Percentiles rank a stretch among this genome's conserved stretches.
These are phyloP conservation scores for Cacatua alba DNA, from an alignment of 2,113 vertebrate genomes.

Conservation along the genomic window DNA sequence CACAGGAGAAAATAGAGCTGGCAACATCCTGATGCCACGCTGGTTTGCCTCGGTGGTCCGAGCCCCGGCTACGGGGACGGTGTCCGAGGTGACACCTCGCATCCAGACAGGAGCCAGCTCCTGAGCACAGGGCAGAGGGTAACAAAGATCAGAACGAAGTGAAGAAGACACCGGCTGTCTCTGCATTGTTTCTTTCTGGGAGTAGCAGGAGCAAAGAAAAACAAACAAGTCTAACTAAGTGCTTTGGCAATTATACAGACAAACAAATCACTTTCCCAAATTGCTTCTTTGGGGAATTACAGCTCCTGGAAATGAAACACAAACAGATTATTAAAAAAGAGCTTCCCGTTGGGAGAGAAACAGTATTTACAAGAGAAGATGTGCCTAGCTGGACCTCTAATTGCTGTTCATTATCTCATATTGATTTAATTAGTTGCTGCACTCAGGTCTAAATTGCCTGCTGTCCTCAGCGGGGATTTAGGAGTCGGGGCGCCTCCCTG, in stretches of 20 bases:
- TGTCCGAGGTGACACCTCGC: not conserved
- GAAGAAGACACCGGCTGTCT: not conserved
- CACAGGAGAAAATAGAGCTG: not conserved
- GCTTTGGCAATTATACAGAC: slow-evolving; percentile 88
- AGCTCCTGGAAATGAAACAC: slow-evolving; percentile 92
- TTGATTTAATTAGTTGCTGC: slow-evolving; percentile 98
- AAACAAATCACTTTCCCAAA: slow-evolving; percentile 92
- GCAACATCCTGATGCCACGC: not conserved
- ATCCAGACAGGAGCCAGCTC: not conserved
- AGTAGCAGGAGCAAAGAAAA: slow-evolving; percentile 69
- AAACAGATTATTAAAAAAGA: slow-evolving; percentile 97
- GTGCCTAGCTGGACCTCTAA: slow-evolving; percentile 92
- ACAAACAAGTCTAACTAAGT: slow-evolving; percentile 81
- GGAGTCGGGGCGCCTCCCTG: slow-evolving; percentile 59
- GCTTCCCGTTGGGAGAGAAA: slow-evolving; percentile 87
- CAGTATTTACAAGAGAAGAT: slow-evolving; percentile 93
- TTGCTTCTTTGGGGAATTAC: slow-evolving; percentile 91
- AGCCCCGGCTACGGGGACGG: not conserved
- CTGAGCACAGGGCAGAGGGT: not conserved
- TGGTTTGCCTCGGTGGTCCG: not conserved
- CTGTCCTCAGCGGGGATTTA: slow-evolving; percentile 83
- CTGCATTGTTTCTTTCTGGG: not conserved
- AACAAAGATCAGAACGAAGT: not conserved
- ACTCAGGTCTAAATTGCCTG: slow-evolving; percentile 88
- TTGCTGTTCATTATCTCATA: slow-evolving; percentile 98